Conservation (phyloP, 2,888 invertebrate genomes). For the Pollenia labialis region DNA sequence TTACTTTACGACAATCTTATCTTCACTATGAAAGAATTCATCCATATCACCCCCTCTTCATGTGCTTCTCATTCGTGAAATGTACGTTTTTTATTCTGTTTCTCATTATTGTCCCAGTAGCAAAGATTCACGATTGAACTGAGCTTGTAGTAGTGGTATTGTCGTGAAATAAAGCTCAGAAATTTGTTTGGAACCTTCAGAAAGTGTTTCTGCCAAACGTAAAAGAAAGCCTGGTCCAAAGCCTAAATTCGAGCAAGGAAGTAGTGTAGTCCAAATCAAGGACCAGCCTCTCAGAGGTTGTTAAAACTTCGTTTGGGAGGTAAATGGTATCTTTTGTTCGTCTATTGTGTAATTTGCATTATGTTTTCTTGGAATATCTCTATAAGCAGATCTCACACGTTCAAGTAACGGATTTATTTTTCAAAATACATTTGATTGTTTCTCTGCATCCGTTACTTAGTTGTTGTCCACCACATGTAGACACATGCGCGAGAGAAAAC, state of each 20-base stretch:
- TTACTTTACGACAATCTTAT: slow-evolving; percentile 53
- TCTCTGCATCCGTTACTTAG: not conserved
- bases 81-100: slow-evolving; percentile 44
- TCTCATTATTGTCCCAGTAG: too few relatives aligned
- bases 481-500: slow-evolving; percentile 57
- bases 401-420: not conserved
- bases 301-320: not conserved
- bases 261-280: not conserved
- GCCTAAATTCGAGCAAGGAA: too few relatives aligned
- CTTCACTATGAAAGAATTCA: slow-evolving; percentile 43
- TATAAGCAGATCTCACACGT: not conserved
- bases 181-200: too few relatives aligned
- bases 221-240: too few relatives aligned
- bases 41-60: slow-evolving; percentile 59
- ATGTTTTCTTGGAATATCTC: not conserved
- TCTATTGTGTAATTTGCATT: not conserved
- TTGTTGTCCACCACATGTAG: slow-evolving; percentile 57
- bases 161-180: slow-evolving; percentile 53
- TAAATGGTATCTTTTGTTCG: not conserved
- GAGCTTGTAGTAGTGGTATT: slow-evolving; percentile 55
- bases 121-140: too few relatives aligned
- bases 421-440: too few relatives aligned
- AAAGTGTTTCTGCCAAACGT: too few relatives aligned
- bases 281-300: not conserved
- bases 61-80: slow-evolving; percentile 47